Base-by-base conservation (phyloP, 2,113 vertebrate genomes). In the Rhynchopsitta pachyrhyncha region DNA sequence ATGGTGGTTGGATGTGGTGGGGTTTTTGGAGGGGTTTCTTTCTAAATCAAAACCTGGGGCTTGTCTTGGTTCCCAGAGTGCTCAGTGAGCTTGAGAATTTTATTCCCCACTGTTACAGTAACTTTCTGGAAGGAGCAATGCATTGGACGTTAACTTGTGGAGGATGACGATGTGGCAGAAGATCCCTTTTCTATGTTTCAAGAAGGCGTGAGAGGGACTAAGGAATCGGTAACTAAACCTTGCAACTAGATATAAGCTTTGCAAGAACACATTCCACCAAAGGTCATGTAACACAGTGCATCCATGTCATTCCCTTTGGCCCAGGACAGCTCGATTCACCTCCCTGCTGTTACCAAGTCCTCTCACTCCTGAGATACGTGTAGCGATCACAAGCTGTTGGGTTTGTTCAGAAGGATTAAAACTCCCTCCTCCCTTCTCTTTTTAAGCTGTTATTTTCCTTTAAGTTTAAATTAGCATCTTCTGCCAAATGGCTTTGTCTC, bases 381-480 rank as follows among this genome's bases (percentile, higher is more conserved):
- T 37, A 77, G 53, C 2, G 1, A 66, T 85, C 37, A 33, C 70
- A 88, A 84, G 77, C 88, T 93, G 81, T 88, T 94, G 39, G 63
- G 55, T 62, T 94, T 83, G 87, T 83, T 91, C 27, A 29, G 35
- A 62, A 73, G 67, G 15, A 75, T 76, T 95, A 88, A 70, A 94
- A 77, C 80, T 94, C 46, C 68, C 73, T 92, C 64, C 68, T 78
- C 64, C 64, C 19, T 81, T 97, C 41, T 46, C 46, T 39, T 94
- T 94, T 83, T 91, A 92, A 96, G 73, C 80, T 94, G 92, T 74
- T 96, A 83, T 92, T 94, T 96, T 95, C 92, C 89, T 95, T 84
- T 89, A 90, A 62, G 86, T 94, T 95, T 93, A 96, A 95, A 94
- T 95, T 94, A 96, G 73, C 77, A 89, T 94, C 73, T 89, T 91